Conservation (phyloP, 2,797 vertebrate species). For the Oryzias dopingdopingensis region DNA sequence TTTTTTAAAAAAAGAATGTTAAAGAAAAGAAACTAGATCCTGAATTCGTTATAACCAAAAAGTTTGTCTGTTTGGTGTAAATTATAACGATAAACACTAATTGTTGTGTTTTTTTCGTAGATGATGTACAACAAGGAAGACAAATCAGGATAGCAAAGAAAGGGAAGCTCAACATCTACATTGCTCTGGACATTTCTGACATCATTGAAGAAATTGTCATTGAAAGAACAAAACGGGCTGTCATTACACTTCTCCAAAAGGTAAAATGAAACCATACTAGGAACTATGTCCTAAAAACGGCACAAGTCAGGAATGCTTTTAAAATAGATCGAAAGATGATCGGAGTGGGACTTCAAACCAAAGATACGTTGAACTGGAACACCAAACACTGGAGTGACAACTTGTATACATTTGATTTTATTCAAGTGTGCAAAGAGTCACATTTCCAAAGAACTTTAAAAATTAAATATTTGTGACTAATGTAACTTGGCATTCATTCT, state of each 20-base stretch:
- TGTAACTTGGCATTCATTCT: conserved; percentile 31
- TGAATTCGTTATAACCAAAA: no score
- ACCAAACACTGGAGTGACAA: conserved; percentile 29
- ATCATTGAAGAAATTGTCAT: conserved; percentile 56
- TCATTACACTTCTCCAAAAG: conserved; percentile 72
- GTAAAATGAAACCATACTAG: conserved; percentile 46
- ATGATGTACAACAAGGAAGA: conserved; percentile 45
- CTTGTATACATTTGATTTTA: conserved; percentile 24
- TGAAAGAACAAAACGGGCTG: conserved; percentile 29
- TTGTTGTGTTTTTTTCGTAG: conserved; percentile 25
- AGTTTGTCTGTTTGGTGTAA: no score
- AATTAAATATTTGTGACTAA: conserved; percentile 50
- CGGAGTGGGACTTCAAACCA: no score
- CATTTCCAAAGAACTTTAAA: conserved; percentile 55
- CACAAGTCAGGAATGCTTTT: no score
- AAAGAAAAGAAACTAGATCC: no score
- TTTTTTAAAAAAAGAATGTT: no score
- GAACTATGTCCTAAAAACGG: no score
- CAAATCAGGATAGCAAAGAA: conserved; percentile 66
- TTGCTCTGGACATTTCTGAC: conserved; percentile 79
- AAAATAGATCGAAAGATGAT: no score
- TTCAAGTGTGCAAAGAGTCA: conserved; percentile 28
- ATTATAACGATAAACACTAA: background rate
- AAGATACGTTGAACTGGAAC: background rate
- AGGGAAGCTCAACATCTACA: conserved; percentile 80